phyloP scores from a whole-genome alignment of 92 coral and sea anemone species.

The Montipora capitata region DNA sequence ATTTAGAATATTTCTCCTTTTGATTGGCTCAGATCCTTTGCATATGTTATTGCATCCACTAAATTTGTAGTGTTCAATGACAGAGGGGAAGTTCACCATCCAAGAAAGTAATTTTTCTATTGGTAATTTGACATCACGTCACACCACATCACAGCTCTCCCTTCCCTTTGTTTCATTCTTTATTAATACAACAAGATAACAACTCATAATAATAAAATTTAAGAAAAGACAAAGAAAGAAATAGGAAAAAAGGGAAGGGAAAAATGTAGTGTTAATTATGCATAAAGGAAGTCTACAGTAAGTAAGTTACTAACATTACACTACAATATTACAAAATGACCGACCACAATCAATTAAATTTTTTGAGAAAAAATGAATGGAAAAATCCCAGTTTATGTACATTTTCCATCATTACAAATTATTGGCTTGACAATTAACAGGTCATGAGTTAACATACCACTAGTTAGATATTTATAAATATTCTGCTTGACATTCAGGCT shows the following conservation, averaged over 20 bases:
- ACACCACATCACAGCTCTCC: not conserved
- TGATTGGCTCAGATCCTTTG: not conserved
- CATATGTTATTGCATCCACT: not conserved
- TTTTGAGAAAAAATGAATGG: not conserved
- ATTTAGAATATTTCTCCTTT: not conserved
- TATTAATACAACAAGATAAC: not conserved
- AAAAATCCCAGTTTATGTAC: constrained; percentile 1
- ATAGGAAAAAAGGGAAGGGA: not conserved
- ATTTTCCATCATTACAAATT: constrained; percentile 1
- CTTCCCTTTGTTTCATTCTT: not conserved
- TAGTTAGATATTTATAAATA: too few species aligned
- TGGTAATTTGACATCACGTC: too few species aligned
- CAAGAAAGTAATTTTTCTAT: not conserved
- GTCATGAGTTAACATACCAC: too few species aligned
- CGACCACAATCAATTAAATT: not conserved
- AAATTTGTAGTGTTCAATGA: not conserved
- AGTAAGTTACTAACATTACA: constrained; percentile 2
- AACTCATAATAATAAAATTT: not conserved
- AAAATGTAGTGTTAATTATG: too few species aligned
- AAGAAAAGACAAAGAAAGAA: not conserved
- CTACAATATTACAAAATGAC: not conserved
- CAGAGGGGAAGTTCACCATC: not conserved
- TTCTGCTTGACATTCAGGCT: not conserved
- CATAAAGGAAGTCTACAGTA: not conserved
- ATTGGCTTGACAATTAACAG: too few species aligned